Conservation (phyloP, 2,113 vertebrate genomes). For the Tamias sibiricus region DNA sequence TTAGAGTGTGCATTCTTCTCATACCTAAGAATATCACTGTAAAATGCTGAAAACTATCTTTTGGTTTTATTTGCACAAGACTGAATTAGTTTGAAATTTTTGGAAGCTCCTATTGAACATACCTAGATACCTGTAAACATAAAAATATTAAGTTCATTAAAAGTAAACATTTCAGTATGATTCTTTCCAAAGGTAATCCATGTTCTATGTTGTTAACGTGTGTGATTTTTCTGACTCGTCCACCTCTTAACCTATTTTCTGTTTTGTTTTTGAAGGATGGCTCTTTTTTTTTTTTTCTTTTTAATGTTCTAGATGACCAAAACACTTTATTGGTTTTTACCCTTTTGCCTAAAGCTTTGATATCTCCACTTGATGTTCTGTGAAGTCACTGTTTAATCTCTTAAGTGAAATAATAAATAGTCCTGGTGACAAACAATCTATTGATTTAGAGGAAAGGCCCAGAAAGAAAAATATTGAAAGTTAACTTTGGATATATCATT, state of each 20-base stretch:
- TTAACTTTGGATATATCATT: conserved; percentile 48
- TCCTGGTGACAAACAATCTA: conserved; percentile 62
- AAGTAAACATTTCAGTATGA: conserved; percentile 80
- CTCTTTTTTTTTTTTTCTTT: conserved; percentile 48
- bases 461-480: conserved; percentile 37
- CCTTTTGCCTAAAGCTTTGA: conserved; percentile 76
- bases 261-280: conserved; percentile 81
- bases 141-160: conserved; percentile 82
- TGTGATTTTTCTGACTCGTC: conserved; percentile 80
- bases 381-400: conserved; percentile 62
- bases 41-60: conserved; percentile 88
- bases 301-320: conserved; percentile 73
- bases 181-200: conserved; percentile 86
- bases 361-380: conserved; percentile 47
- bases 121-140: conserved; percentile 82
- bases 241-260: conserved; percentile 67
- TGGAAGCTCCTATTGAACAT: conserved; percentile 83
- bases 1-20: conserved; percentile 83
- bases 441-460: conserved; percentile 66
- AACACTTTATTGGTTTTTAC: conserved; percentile 63
- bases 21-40: conserved; percentile 88
- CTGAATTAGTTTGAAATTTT: conserved; percentile 82
- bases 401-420: conserved; percentile 70
- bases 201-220: conserved; percentile 81
- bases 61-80: conserved; percentile 88